A percentile compares a stretch with the other conserved stretches of the same genome.
These are phyloP conservation scores for Paramuricea clavata DNA, from an alignment of 92 coral and sea anemone genomes.

Conservation along the genomic window DNA sequence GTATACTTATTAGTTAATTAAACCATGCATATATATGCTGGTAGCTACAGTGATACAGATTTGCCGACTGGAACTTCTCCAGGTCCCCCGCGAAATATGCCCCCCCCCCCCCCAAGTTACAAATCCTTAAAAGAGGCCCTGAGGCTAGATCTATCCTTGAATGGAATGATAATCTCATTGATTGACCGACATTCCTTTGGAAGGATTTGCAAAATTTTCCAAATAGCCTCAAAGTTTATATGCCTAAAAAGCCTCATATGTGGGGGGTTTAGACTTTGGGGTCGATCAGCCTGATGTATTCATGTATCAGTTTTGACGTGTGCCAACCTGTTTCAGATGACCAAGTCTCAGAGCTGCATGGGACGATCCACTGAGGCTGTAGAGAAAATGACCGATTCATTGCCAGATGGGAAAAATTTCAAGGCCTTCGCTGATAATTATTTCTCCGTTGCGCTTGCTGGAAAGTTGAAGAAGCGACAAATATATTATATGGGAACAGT, in stretches of 20 bases:
- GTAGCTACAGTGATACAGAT: no score
- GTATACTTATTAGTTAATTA: no score
- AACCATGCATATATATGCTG: no score
- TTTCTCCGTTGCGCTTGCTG: neutral
- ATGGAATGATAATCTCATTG: no score
- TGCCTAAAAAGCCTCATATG: neutral
- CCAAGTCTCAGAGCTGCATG: neutral
- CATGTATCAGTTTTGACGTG: slow-evolving; percentile 7
- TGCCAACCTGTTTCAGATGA: neutral
- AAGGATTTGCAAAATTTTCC: no score
- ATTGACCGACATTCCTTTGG: no score
- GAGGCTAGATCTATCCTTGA: no score
- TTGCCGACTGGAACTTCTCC: no score
- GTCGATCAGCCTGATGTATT: neutral
- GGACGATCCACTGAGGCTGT: neutral
- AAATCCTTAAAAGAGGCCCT: no score
- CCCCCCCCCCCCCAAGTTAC: no score
- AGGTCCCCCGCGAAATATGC: no score
- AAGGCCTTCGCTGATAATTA: slow-evolving; percentile 19
- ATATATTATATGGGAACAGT: slow-evolving; percentile 10
- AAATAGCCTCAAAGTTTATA: neutral
- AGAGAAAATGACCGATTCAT: neutral
- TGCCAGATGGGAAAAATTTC: neutral
- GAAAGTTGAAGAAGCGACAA: slow-evolving; percentile 1
- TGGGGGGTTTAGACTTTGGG: slow-evolving; percentile 19